Conservation (phyloP, 2,797 vertebrate species). For the Octomys mimax region DNA sequence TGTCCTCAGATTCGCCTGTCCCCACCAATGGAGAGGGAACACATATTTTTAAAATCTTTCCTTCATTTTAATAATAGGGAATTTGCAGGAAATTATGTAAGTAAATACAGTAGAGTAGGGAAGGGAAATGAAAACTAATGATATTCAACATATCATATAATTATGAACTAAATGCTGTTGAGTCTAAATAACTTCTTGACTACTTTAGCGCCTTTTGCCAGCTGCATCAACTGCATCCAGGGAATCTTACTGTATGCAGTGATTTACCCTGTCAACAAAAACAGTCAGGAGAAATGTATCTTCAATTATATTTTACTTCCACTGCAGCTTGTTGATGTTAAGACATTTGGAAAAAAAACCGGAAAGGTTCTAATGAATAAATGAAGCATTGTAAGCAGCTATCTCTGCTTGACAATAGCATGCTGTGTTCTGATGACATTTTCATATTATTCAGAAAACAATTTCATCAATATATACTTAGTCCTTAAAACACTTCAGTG, state of each 20-base stretch:
- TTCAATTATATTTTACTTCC: constrained; percentile 55
- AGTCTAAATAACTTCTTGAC: constrained; percentile 66
- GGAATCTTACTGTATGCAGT: constrained; percentile 33
- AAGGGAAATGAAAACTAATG: constrained; percentile 39
- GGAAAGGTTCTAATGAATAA: constrained; percentile 31
- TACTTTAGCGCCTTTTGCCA: constrained; percentile 43
- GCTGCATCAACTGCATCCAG: neutral
- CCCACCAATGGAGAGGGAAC: neutral
- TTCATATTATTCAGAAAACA: constrained; percentile 25
- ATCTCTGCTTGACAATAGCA: constrained; percentile 10
- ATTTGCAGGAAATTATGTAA: constrained; percentile 54
- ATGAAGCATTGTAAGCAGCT: constrained; percentile 22
- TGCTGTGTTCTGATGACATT: constrained; percentile 25
- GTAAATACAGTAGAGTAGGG: constrained; percentile 8
- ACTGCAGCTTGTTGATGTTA: constrained; percentile 66
- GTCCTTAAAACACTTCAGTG: neutral
- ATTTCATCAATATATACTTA: neutral
- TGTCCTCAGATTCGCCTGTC: neutral
- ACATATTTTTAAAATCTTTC: neutral
- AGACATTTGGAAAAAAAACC: constrained; percentile 39
- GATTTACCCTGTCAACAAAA: constrained; percentile 46
- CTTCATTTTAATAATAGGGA: constrained; percentile 56
- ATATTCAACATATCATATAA: constrained; percentile 52
- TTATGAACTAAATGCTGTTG: constrained; percentile 2
- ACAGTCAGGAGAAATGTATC: constrained; percentile 21